Percentiles rank a stretch among this genome's conserved stretches.
Evolutionary conservation across 2,888 invertebrate species (phyloP).

Genomic region (Sarcophaga rosellei): DNA sequence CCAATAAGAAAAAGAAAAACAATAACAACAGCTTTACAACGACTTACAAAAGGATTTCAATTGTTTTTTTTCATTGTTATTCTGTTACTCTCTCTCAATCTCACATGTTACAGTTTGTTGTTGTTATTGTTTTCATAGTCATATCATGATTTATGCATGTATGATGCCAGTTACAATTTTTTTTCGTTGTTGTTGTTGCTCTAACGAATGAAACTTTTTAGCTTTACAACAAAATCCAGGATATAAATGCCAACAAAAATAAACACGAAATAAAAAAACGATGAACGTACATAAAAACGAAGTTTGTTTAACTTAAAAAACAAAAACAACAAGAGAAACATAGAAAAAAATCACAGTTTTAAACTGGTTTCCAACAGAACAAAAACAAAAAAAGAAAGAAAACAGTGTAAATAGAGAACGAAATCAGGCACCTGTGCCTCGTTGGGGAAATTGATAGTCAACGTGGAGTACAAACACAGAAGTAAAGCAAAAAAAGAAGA

Average conservation of each 20-base stretch:
- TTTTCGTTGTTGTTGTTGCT: background rate
- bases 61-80: conserved; percentile 40
- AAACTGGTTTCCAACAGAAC: conserved; percentile 3
- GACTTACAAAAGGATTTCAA: conserved; percentile 64
- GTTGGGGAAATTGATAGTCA: conserved; percentile 41
- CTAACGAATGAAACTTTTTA: conserved; percentile 37
- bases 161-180: background rate
- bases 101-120: conserved; percentile 23
- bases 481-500: background rate
- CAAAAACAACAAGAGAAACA: conserved; percentile 31
- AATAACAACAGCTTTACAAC: conserved; percentile 34
- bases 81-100: conserved; percentile 22
- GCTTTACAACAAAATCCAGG: conserved; percentile 59
- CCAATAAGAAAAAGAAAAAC: conserved; percentile 3
- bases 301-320: conserved; percentile 66
- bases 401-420: conserved; percentile 2
- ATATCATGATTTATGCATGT: background rate
- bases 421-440: conserved; percentile 56
- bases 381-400: conserved; percentile 38
- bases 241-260: conserved; percentile 54
- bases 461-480: background rate
- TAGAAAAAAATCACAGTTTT: conserved; percentile 28
- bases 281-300: conserved; percentile 1
- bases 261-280: conserved; percentile 17
- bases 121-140: conserved; percentile 7